Evolutionary conservation across 2,888 invertebrate genomes (phyloP).

Genomic region (Tanaodytes sp.): DNA sequence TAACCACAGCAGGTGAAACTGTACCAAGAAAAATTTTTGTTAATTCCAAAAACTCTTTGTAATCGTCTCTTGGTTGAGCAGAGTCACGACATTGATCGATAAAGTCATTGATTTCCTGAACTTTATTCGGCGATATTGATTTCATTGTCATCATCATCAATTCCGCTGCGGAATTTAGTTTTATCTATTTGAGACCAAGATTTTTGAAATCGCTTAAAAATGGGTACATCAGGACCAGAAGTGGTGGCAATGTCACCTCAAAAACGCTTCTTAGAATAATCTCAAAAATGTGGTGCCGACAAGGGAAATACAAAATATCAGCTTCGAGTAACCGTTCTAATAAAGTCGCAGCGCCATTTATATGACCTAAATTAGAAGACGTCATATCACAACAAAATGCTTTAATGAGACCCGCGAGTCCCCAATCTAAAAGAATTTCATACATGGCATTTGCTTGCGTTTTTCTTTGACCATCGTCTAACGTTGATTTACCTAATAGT

Average conservation of each 20-base stretch:
- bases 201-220: slow-evolving; percentile 53
- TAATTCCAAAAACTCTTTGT: slow-evolving; percentile 56
- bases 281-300: slow-evolving; percentile 57
- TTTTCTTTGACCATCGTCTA: slow-evolving; percentile 39
- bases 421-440: slow-evolving; percentile 51
- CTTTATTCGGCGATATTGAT: slow-evolving; percentile 3
- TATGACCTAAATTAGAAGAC: slow-evolving; percentile 21
- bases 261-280: slow-evolving; percentile 45
- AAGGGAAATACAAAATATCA: slow-evolving; percentile 53
- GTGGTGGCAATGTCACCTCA: slow-evolving; percentile 39
- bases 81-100: slow-evolving; percentile 21
- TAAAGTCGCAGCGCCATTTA: slow-evolving; percentile 15
- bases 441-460: slow-evolving; percentile 44
- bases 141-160: slow-evolving; percentile 25
- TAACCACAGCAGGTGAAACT: slow-evolving; percentile 38
- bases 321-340: slow-evolving; percentile 23
- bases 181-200: slow-evolving; percentile 43
- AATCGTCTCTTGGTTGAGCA: slow-evolving; percentile 55
- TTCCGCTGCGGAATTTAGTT: slow-evolving; percentile 25
- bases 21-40: slow-evolving; percentile 56
- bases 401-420: slow-evolving; percentile 34
- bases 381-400: slow-evolving; percentile 16
- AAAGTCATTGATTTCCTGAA: slow-evolving; percentile 24
- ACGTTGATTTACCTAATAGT: slow-evolving; percentile 53
- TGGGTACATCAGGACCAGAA: slow-evolving; percentile 47